Evolutionary conservation across 2,888 invertebrate species (phyloP), one percentile per base, ranked within the genome.

Genomic region (Leptinotarsa tumamoca): DNA sequence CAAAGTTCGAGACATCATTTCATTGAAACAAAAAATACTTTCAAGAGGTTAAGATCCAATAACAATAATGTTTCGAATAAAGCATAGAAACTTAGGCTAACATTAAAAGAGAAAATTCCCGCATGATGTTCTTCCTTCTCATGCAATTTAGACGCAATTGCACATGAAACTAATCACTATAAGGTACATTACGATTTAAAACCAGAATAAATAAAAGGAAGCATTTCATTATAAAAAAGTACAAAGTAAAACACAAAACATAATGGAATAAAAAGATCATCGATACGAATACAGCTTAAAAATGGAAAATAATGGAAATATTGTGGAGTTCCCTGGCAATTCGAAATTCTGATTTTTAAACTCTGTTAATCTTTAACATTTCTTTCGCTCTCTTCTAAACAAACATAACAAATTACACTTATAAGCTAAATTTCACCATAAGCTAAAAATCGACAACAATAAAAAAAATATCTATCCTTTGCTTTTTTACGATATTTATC

Each of bases 401-500:
- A 83, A 84, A 84, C 84, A 82, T 84, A 84, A 84, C 84, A 84
- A 82, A 81, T 79, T 79, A 79, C 82, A 82, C 82, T 81, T 81
- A 81, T 79, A 79, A 82, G 81, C 82, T 82, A 82, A 77, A 78
- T 77, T 78, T 71, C 77, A 79, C 78, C 78, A 78, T 79, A 82
- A 84, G 83, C 83, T 84, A 83, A 83, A 82, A 83, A 84, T 83
- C 83, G 84, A 84, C 83, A 84, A 84, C 83, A 84, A 84, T 84
- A 83, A 83, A 84, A 84, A 84, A 84, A 84, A 84, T 83, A 84
- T 84, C 83, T 82, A 79, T 80, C 77, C 80, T 79, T 80, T 80
- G 78, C 80, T 81, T 81, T 80, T 81, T 83, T 80, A 77, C 80
- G 79, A 81, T 81, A 79, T 81, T 80, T 81, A 78, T 81, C 78